Conservation (phyloP, 1,140 invertebrate species). For the Drosophila paulistorum region DNA sequence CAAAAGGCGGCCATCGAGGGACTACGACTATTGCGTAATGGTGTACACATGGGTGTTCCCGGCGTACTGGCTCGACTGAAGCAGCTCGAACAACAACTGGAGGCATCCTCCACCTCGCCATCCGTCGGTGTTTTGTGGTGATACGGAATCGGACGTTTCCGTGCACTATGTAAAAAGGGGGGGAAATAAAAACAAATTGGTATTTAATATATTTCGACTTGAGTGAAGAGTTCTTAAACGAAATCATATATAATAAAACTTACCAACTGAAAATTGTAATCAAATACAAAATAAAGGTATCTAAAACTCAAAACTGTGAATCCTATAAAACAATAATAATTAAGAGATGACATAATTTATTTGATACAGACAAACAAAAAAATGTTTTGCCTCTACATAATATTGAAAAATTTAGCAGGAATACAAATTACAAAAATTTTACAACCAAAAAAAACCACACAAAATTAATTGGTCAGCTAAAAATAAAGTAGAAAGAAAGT, state of each 20-base stretch:
- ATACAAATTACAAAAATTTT: conserved; percentile 23
- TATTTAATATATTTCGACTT: background rate
- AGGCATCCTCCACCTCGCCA: conserved; percentile 85
- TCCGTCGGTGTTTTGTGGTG: conserved; percentile 88
- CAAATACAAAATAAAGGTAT: conserved; percentile 43
- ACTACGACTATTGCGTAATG: conserved; percentile 67
- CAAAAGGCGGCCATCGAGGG: conserved; percentile 70
- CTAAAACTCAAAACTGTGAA: conserved; percentile 49
- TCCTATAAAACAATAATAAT: conserved; percentile 37
- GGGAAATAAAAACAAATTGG: background rate
- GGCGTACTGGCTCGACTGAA: conserved; percentile 82
- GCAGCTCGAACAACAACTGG: conserved; percentile 87
- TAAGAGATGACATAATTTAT: conserved; percentile 59
- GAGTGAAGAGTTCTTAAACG: background rate
- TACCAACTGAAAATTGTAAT: conserved; percentile 65
- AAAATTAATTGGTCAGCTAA: conserved; percentile 20
- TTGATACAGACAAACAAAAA: conserved; percentile 18
- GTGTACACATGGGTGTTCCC: conserved; percentile 58
- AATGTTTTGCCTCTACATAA: conserved; percentile 30
- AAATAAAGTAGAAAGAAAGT: conserved; percentile 25
- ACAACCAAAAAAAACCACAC: conserved; percentile 20
- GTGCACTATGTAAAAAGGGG: conserved; percentile 86
- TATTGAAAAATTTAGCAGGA: conserved; percentile 6
- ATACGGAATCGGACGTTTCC: conserved; percentile 95
- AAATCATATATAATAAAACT: conserved; percentile 38